Evolutionary conservation across 1,140 invertebrate species (phyloP).

Genomic region (Macrostomum lignano): DNA sequence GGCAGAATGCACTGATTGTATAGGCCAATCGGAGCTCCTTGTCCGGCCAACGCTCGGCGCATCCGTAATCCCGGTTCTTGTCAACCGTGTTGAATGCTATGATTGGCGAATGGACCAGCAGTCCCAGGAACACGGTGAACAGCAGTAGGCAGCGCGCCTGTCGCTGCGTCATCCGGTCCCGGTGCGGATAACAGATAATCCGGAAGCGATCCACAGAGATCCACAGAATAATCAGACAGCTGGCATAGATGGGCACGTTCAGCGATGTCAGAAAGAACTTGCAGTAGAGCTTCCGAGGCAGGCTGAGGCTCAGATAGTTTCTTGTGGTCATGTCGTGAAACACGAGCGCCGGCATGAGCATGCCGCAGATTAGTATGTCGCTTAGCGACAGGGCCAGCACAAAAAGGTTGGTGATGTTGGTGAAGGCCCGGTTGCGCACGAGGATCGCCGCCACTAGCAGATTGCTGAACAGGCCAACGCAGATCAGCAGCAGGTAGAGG

Average conservation of each 20-base stretch:
- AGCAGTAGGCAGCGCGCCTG: slow-evolving; percentile 9
- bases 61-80: slow-evolving; percentile 11
- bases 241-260: slow-evolving; percentile 37
- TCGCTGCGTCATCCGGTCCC: slow-evolving; percentile 11
- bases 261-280: slow-evolving; percentile 18
- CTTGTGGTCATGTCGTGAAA: background rate
- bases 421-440: background rate
- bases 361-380: slow-evolving; percentile 1
- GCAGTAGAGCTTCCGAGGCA: too few relatives aligned
- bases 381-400: slow-evolving; percentile 2
- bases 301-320: background rate
- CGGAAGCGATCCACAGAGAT: slow-evolving; percentile 41
- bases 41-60: slow-evolving; percentile 16
- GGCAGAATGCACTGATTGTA: slow-evolving; percentile 13
- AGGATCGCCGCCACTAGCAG: background rate
- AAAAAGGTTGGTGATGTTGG: slow-evolving; percentile 5
- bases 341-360: slow-evolving; percentile 1
- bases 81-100: slow-evolving; percentile 13
- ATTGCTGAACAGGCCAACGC: background rate
- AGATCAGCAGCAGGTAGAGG: too few relatives aligned
- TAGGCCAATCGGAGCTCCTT: slow-evolving; percentile 11
- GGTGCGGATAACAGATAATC: slow-evolving; percentile 35
- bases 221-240: slow-evolving; percentile 39
- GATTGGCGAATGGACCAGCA: slow-evolving; percentile 12
- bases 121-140: slow-evolving; percentile 10